phyloP scores from a whole-genome alignment of 2,888 invertebrate species.

The Emmelina monodactyla region DNA sequence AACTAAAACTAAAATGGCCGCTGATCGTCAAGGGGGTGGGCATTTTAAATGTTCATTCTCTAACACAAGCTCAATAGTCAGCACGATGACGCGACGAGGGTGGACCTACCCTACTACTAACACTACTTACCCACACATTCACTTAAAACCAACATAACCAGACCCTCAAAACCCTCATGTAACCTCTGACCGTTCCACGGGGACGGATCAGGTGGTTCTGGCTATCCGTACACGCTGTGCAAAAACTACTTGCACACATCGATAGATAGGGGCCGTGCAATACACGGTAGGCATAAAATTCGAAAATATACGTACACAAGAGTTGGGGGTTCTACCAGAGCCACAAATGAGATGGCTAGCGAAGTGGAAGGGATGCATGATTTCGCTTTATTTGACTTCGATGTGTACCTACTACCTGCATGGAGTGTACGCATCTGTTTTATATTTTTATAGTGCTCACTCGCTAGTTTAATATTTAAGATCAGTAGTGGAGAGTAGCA shows the following conservation, averaged over 20 bases:
- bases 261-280: constrained; percentile 18
- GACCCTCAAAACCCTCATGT: constrained; percentile 23
- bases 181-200: constrained; percentile 8
- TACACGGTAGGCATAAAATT: constrained; percentile 58
- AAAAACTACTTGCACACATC: constrained; percentile 42
- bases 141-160: constrained; percentile 18
- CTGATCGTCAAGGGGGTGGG: constrained; percentile 58
- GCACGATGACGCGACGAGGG: constrained; percentile 52
- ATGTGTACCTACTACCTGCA: constrained; percentile 10
- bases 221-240: constrained; percentile 26
- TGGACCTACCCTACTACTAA: constrained; percentile 43
- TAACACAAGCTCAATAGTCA: constrained; percentile 61
- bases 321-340: constrained; percentile 34
- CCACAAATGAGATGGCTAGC: constrained; percentile 51
- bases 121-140: constrained; percentile 42
- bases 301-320: constrained; percentile 50
- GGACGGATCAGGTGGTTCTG: constrained; percentile 29
- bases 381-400: constrained; percentile 36
- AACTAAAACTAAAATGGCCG: constrained; percentile 48
- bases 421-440: background rate
- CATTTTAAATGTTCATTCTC: constrained; percentile 60
- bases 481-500: background rate
- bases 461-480: background rate
- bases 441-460: background rate
- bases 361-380: constrained; percentile 49